These are phyloP conservation scores for Aquatica leii DNA, from an alignment of 2,888 invertebrate species.

Conservation along the genomic window DNA sequence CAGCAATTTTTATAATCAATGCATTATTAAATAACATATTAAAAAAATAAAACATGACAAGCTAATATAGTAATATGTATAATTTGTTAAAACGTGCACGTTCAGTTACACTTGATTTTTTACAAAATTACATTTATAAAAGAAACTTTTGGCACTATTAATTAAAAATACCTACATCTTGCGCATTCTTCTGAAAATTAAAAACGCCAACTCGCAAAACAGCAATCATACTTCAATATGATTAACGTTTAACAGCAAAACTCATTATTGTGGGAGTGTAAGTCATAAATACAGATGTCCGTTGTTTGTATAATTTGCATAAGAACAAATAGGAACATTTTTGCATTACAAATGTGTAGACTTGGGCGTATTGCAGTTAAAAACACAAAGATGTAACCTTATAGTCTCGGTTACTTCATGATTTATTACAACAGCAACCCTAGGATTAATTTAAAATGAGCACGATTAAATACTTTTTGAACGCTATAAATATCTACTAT, in stretches of 20 bases:
- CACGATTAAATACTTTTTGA: too few species aligned
- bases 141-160: too few species aligned
- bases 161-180: too few species aligned
- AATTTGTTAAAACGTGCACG: too few species aligned
- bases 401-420: slow-evolving; percentile 16
- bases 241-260: slow-evolving; percentile 20
- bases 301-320: slow-evolving; percentile 35
- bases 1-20: too few species aligned
- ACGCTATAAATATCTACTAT: too few species aligned
- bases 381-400: slow-evolving; percentile 22
- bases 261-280: slow-evolving; percentile 28
- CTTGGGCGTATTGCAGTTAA: slow-evolving; percentile 25
- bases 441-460: not conserved
- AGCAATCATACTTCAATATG: slow-evolving; percentile 28
- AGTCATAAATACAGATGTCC: slow-evolving; percentile 28
- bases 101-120: too few species aligned
- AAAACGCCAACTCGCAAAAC: slow-evolving; percentile 13
- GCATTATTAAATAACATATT: too few species aligned
- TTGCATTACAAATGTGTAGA: slow-evolving; percentile 35
- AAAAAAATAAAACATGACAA: too few species aligned
- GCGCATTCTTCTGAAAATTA: slow-evolving; percentile 15
- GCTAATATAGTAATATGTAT: too few species aligned
- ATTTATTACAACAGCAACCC: slow-evolving; percentile 24
- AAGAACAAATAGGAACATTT: slow-evolving; percentile 33
- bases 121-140: too few species aligned